These are phyloP conservation scores for Urocyon cinereoargenteus DNA, from an alignment of 2,797 vertebrate species.

Conservation along the genomic window DNA sequence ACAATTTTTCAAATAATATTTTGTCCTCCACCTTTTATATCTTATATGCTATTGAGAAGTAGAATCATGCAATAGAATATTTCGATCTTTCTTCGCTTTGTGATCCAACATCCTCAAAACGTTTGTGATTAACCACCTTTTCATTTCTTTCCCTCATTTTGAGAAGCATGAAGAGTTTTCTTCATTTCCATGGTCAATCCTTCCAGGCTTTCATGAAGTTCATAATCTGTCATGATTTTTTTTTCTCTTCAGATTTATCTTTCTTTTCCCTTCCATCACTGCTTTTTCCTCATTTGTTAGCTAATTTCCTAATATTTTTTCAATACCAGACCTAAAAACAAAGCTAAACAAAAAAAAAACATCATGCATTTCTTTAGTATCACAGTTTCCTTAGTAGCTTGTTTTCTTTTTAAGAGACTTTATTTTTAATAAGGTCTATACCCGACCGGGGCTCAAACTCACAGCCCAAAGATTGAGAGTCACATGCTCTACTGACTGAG, in stretches of 20 bases:
- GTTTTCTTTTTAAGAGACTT: neutral
- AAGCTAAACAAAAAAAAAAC: neutral
- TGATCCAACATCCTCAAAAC: neutral
- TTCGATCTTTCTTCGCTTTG: neutral
- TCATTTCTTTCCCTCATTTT: neutral
- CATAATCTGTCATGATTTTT: neutral
- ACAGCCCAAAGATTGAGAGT: neutral
- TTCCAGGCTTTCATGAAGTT: neutral
- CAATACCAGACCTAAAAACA: neutral
- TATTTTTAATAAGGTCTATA: neutral
- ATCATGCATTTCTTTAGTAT: neutral
- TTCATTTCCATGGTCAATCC: neutral
- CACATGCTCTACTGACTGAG: neutral
- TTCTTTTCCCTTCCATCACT: too few relatives aligned
- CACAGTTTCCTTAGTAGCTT: neutral
- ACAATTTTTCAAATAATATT: neutral
- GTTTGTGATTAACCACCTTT: neutral
- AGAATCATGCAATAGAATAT: too few relatives aligned
- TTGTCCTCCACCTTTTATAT: neutral
- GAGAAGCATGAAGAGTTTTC: neutral
- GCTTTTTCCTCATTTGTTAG: neutral
- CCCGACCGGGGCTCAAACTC: neutral
- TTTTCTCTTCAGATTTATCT: neutral
- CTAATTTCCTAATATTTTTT: neutral
- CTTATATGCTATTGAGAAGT: neutral